These are phyloP conservation scores for Nyctibius grandis DNA, from an alignment of 2,797 vertebrate species.

Conservation along the genomic window DNA sequence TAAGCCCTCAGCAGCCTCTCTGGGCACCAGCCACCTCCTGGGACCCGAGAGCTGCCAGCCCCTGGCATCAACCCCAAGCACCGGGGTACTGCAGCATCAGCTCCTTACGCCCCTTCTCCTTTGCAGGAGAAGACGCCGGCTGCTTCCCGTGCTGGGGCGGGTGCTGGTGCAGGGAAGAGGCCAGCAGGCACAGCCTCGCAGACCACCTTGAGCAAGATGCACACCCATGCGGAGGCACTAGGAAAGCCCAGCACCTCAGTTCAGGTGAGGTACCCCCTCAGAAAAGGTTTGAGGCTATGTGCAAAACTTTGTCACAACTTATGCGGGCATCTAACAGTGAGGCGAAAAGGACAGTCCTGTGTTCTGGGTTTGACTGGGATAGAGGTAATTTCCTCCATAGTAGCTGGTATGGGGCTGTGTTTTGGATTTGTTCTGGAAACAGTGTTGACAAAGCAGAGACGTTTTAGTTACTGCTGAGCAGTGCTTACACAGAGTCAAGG, in stretches of 20 bases:
- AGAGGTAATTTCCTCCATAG: background rate
- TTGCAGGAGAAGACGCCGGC: fast-evolving
- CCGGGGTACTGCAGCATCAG: background rate
- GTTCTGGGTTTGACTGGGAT: background rate
- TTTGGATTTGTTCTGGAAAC: background rate
- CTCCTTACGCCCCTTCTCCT: background rate
- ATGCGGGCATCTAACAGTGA: background rate
- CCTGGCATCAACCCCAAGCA: background rate
- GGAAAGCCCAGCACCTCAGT: background rate
- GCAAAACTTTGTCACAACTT: background rate
- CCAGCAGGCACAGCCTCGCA: background rate
- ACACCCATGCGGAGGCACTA: fast-evolving
- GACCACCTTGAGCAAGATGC: fast-evolving
- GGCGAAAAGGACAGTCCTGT: background rate
- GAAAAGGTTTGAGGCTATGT: background rate
- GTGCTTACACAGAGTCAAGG: background rate
- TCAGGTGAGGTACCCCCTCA: background rate
- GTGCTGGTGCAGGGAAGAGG: background rate
- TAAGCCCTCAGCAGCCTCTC: background rate
- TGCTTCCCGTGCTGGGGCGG: fast-evolving
- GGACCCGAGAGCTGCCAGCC: background rate
- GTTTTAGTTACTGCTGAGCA: background rate
- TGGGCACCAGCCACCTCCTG: background rate
- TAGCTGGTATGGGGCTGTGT: fast-evolving
- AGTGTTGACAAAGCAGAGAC: background rate